Base-by-base conservation (phyloP, 1,140 invertebrate species). In the Drosophila truncata region DNA sequence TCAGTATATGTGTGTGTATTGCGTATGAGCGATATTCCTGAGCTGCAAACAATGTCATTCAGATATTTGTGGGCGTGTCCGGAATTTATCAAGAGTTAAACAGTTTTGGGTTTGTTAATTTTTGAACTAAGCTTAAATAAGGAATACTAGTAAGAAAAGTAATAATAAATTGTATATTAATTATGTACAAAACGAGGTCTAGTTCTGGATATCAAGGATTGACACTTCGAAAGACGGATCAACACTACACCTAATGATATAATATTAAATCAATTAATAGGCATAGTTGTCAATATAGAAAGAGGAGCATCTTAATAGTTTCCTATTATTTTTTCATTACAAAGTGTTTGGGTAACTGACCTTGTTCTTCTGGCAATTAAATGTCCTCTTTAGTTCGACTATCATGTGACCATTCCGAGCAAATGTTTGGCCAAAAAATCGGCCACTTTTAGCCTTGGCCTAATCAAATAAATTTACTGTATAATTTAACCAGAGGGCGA, bases 1-100 rank as follows among this genome's bases (percentile, higher is more conserved):
- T 57, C 42, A 47, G 16, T n/a, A n/a, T n/a, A n/a, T 29, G 33
- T 14, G 58, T 27, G 42, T 5, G 11, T 23, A 20, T 14, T 70
- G 50, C 16, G 16, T 27, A n/a, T 35, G n/a, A 23, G 20, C 23
- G 31, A 47, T 37, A 31, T 31, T 14, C 42, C 49, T 52, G 62
- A 55, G 47, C 31, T 31, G 7, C 31, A 29, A 65, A 83, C 81
- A 84, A 83, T 72, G 54, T 33, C 63, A 31, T 58, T 2, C 41
- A 8, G 50, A 66, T 66, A 61, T 27, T 27, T 65, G 20, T 18
- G 37, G 46, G 60, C n/a, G 20, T 16, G 20, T 35, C 35, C 14
- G 11, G 29, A 67, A 47, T 37, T 9, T 18, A 49, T 47, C 41
- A n/a, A 47, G 35, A 52, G 27, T 16, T 33, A 9, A 52, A 33